Conservation (phyloP, 1,140 invertebrate species). For the Eciton burchellii region DNA sequence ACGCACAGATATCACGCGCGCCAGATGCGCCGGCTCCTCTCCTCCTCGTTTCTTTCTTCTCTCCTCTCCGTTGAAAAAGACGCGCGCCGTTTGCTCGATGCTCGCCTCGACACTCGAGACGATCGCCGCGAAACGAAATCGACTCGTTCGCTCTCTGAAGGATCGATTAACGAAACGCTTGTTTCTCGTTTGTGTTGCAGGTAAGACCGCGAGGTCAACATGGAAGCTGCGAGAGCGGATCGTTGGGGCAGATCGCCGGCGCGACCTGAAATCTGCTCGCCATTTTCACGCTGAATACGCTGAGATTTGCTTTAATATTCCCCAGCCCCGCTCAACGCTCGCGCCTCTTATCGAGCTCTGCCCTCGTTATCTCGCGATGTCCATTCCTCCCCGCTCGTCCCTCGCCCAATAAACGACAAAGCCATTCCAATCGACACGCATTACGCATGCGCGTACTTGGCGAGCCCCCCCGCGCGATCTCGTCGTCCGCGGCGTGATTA, state of each 20-base stretch:
- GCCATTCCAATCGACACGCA: conserved; percentile 72
- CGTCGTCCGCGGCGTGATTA: conserved; percentile 79
- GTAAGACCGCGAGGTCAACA: conserved; percentile 30
- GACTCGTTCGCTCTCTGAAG: too few relatives aligned
- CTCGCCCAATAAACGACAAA: conserved; percentile 68
- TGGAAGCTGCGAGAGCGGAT: not conserved
- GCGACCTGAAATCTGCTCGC: conserved; percentile 29
- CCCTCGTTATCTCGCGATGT: conserved; percentile 53
- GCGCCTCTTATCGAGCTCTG: conserved; percentile 21
- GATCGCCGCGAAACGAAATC: too few relatives aligned
- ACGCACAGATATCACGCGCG: conserved; percentile 47
- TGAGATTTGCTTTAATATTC: conserved; percentile 53
- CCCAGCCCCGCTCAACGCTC: conserved; percentile 40
- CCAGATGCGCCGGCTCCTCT: conserved; percentile 41
- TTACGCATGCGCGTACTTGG: conserved; percentile 67
- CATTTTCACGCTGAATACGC: conserved; percentile 48
- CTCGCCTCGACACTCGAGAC: too few relatives aligned
- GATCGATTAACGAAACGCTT: conserved; percentile 12
- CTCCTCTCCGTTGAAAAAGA: conserved; percentile 15
- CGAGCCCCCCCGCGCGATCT: conserved; percentile 75
- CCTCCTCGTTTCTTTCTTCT: not conserved
- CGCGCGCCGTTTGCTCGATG: not conserved
- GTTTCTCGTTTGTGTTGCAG: conserved; percentile 32
- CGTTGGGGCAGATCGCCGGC: conserved; percentile 38
- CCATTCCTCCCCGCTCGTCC: conserved; percentile 47